phyloP scores from a whole-genome alignment of 2,113 vertebrate genomes.

The Pyrgilauda ruficollis region DNA sequence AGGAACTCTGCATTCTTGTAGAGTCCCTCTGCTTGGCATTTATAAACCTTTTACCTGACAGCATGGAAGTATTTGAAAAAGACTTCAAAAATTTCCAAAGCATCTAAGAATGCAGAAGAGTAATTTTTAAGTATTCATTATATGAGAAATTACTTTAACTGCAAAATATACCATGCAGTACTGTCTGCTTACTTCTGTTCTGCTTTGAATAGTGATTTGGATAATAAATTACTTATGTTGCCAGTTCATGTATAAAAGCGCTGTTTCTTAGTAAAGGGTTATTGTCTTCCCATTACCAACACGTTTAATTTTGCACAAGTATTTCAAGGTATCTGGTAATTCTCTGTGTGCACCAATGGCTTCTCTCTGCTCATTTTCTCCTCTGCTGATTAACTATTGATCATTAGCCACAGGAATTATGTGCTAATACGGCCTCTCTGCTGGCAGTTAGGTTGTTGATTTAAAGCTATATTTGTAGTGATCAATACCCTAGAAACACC shows the following conservation, averaged over 20 bases:
- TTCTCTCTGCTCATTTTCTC: background rate
- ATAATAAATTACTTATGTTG: background rate
- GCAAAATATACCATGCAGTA: background rate
- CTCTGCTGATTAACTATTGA: slow-evolving; percentile 29
- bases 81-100: background rate
- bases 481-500: background rate
- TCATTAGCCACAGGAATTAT: background rate
- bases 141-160: background rate
- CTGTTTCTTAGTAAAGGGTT: background rate
- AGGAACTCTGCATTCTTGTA: background rate
- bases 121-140: background rate
- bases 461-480: slow-evolving; percentile 1
- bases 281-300: background rate
- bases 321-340: background rate
- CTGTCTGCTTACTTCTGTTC: background rate
- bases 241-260: background rate
- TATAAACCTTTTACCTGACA: background rate
- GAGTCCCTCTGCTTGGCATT: background rate
- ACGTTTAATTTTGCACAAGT: background rate
- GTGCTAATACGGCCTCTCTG: background rate
- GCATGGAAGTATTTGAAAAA: background rate
- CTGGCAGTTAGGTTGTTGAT: background rate
- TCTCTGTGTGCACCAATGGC: background rate
- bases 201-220: background rate
- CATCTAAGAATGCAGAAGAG: background rate